Percentiles rank a stretch among this genome's conserved stretches.
These are phyloP conservation scores for Neopelma chrysocephalum DNA, from an alignment of 2,797 vertebrate species.

Conservation along the genomic window DNA sequence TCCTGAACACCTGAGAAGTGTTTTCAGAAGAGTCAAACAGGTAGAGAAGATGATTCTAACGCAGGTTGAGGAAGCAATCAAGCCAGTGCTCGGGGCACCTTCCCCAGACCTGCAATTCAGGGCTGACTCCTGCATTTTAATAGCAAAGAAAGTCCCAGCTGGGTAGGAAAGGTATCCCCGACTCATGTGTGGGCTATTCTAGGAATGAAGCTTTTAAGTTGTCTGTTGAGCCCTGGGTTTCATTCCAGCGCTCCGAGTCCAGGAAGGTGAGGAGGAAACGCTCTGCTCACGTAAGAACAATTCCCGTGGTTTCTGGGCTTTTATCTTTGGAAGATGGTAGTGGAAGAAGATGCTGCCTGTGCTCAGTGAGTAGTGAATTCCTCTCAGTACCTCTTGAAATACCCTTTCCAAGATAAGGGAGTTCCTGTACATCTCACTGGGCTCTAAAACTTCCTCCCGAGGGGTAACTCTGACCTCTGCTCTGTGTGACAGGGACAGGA, in stretches of 20 bases:
- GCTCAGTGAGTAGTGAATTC: neutral
- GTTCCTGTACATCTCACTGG: accelerated
- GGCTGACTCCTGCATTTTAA: constrained; percentile 32
- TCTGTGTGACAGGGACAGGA: neutral
- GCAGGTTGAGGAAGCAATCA: constrained; percentile 23
- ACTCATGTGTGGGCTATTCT: neutral
- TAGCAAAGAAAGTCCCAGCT: constrained; percentile 47
- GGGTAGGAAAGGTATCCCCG: neutral
- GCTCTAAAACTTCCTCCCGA: accelerated
- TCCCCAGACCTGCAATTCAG: constrained; percentile 15
- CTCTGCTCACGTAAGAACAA: neutral
- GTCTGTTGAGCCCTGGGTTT: neutral
- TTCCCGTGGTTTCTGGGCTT: neutral
- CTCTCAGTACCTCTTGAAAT: neutral
- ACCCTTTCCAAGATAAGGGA: accelerated
- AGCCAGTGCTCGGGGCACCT: neutral
- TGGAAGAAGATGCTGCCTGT: neutral
- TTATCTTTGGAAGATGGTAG: neutral
- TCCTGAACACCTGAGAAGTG: neutral
- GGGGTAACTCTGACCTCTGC: neutral
- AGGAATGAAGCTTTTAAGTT: constrained; percentile 24
- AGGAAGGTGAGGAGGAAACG: accelerated
- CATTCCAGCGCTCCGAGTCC: neutral
- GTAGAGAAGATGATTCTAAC: neutral
- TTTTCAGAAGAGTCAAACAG: neutral